Evolutionary conservation across 2,888 invertebrate species (phyloP), one percentile per base, ranked within the genome.

Genomic region (Mimachlamys varia): DNA sequence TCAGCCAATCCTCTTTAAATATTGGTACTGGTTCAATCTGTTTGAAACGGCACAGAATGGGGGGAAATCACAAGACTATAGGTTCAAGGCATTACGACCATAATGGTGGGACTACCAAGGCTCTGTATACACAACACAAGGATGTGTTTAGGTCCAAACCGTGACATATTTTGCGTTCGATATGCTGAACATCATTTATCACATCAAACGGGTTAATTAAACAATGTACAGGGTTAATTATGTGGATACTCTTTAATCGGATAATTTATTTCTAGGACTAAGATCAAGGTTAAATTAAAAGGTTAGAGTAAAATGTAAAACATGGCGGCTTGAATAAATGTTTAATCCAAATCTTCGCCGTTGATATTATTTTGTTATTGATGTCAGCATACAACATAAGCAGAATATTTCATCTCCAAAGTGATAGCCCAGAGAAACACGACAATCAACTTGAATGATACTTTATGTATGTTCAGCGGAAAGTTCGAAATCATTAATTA

Each of bases 401-500:
- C 44, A 3, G 44, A 44, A 44, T n/a, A n/a, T 44, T 44, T 5
- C 44, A 44, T 44, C 44, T 44, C 44, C 44, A 44, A 44, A 5
- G 44, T 44, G 44, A 44, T 5, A 3, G 44, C 44, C 76, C 76
- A 27, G 10, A 10, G 33, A 76, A 76, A 10, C 12, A 12, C 0
- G 27, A 33, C 76, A 76, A 76, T 76, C 76, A 76, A 76, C 7
- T 76, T 27, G 13, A 76, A 33, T 76, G 76, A 76, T 22, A 19
- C 22, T 76, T 76, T 76, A 53, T 33, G 33, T 76, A 33, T 76
- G 0, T 5, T 76, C 33, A 13, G 33, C 33, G 76, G 0, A 76
- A 76, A 76, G 76, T 76, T 76, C 33, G 76, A 76, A 76, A 76
- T 76, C 76, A 76, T 76, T 76, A 76, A 76, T 76, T 76, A 76